Base-by-base conservation (phyloP, 2,888 invertebrate genomes). In the Drosophila eohydei region DNA sequence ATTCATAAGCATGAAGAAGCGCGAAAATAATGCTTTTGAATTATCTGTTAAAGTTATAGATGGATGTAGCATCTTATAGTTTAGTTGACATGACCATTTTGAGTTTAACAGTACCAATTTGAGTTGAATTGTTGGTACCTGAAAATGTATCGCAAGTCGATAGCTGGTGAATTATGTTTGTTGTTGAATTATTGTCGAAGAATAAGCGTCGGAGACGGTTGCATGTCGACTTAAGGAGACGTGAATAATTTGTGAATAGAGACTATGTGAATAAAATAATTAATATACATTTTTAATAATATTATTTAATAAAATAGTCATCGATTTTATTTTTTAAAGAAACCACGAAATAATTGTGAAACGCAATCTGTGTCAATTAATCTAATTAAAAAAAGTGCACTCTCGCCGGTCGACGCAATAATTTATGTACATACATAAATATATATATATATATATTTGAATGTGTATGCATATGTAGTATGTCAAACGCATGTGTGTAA, bases 181-280 rank as follows among this genome's bases (percentile, higher is more conserved):
- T 77, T 76, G 78, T 76, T 77, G 64, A 70, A 65, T 54, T 78
- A 57, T 63, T 56, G 46, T 60, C 65, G 57, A 70, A 57, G 65
- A 32, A 57, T 59, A 36, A 66, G 62, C 60, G 59, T 52, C 62
- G 66, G 70, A 65, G 78, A 60, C 60, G 70, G 44, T 2, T 16
- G 16, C 26, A 16, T 5, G 30, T 28, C 7, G 9, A n/a, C 16
- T 7, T 41, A 32, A 32, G 5, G 12, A 32, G 41, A 21, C 7
- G 16, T 32, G 16, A 30, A 40, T 9, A 9, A n/a, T 34, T 26
- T 8, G 34, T 51, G 36, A 51, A 36, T 51, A 8, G 14, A 46
- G 8, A 43, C 4, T 2, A 21, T 21, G 9, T 21, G 32, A 34
- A 26, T 16, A 16, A 4, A 30, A 40, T 40, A 41, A 16, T 28